phyloP scores from a whole-genome alignment of 1,140 invertebrate genomes.

The Drosophila guanche region DNA sequence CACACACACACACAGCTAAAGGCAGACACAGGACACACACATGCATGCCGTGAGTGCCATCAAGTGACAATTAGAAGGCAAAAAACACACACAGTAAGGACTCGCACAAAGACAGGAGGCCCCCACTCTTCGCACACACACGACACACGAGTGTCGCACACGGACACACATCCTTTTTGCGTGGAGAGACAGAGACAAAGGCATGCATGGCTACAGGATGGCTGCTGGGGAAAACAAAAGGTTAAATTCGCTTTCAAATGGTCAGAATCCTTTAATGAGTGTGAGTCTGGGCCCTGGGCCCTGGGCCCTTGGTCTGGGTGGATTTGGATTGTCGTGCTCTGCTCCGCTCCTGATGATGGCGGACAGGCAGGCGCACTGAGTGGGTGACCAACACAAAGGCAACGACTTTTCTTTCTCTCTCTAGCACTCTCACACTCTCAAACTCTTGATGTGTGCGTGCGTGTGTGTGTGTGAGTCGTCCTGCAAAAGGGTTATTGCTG shows the following conservation, averaged over 20 bases:
- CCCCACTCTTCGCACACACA: background rate
- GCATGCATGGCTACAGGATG: background rate
- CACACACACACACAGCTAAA: slow-evolving; percentile 4
- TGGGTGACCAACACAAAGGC: slow-evolving; percentile 63
- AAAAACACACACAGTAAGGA: slow-evolving; percentile 39
- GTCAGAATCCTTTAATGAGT: slow-evolving; percentile 78
- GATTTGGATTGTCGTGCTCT: slow-evolving; percentile 1
- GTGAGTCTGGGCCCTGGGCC: slow-evolving; percentile 11
- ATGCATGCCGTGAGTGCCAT: slow-evolving; percentile 33
- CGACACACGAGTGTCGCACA: too few species aligned
- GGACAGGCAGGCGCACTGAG: slow-evolving; percentile 76
- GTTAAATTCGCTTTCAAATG: slow-evolving; percentile 80
- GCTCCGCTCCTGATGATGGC: slow-evolving; percentile 40
- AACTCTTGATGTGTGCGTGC: slow-evolving; percentile 11
- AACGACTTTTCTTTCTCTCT: slow-evolving; percentile 10
- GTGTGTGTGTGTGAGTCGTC: slow-evolving; percentile 23
- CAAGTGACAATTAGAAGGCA: slow-evolving; percentile 73
- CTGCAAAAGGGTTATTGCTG: slow-evolving; percentile 71
- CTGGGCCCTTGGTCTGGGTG: background rate
- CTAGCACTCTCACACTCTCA: background rate
- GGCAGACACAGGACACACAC: background rate
- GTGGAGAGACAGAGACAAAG: background rate
- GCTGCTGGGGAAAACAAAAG: slow-evolving; percentile 63
- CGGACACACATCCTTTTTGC: too few species aligned
- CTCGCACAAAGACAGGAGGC: too few species aligned